A percentile compares a stretch with the other conserved stretches of the same genome.
Evolutionary conservation across 2,113 vertebrate genomes (phyloP).

Genomic region (Malurus alboscapulatus): DNA sequence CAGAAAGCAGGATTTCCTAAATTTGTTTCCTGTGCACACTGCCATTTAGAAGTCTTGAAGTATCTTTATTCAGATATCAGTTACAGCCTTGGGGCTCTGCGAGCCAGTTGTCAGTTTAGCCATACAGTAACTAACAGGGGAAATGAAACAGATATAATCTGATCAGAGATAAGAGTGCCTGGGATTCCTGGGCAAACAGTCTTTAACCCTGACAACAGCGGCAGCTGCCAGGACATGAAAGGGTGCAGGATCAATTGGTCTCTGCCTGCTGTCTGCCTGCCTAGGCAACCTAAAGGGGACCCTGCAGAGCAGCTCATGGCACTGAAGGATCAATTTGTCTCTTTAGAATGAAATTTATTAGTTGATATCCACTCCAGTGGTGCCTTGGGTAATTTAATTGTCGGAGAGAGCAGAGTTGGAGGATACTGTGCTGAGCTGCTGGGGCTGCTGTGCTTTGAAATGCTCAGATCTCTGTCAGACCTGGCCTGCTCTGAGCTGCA

Average conservation of each 20-base stretch:
- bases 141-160: conserved; percentile 63
- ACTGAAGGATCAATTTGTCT: conserved; percentile 44
- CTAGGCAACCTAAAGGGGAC: background rate
- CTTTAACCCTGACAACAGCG: conserved; percentile 26
- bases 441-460: background rate
- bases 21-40: conserved; percentile 77
- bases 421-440: background rate
- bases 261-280: background rate
- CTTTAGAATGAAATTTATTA: conserved; percentile 51
- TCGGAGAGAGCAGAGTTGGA: background rate
- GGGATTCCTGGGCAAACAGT: conserved; percentile 12
- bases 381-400: conserved; percentile 27
- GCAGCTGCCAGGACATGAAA: conserved; percentile 28
- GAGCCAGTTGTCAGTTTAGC: conserved; percentile 42
- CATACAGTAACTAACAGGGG: conserved; percentile 62
- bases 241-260: background rate
- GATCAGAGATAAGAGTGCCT: conserved; percentile 62
- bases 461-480: background rate
- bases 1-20: conserved; percentile 86
- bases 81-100: conserved; percentile 64
- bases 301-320: background rate
- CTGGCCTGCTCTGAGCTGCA: background rate
- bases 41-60: conserved; percentile 51
- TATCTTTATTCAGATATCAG: conserved; percentile 68
- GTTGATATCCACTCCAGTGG: conserved; percentile 19